These are phyloP conservation scores for Busseola fusca DNA, from an alignment of 2,888 invertebrate species.

Conservation along the genomic window DNA sequence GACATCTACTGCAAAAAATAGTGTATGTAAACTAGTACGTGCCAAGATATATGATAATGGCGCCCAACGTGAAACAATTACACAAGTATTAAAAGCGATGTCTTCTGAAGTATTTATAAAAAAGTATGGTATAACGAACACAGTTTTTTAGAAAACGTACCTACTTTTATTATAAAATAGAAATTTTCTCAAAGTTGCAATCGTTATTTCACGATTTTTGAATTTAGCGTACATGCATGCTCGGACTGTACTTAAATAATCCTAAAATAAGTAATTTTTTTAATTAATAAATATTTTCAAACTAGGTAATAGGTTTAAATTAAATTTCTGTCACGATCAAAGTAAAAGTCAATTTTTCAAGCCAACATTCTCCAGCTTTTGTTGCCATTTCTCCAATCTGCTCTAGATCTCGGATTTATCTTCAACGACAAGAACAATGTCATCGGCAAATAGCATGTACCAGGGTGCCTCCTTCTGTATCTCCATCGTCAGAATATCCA, in stretches of 20 bases:
- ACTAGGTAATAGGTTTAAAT: background rate
- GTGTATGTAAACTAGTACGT: background rate
- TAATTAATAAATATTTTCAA: too few relatives aligned
- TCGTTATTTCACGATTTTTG: background rate
- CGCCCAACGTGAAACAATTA: conserved; percentile 27
- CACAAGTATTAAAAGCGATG: too few relatives aligned
- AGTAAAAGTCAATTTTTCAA: too few relatives aligned
- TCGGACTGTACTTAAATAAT: background rate
- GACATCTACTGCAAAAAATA: background rate
- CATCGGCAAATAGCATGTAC: too few relatives aligned
- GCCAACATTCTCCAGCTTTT: too few relatives aligned
- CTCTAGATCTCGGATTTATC: too few relatives aligned
- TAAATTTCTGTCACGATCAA: background rate
- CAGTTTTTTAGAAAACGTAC: background rate
- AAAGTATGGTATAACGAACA: background rate
- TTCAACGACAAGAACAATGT: too few relatives aligned
- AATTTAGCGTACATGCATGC: background rate
- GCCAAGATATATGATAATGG: background rate
- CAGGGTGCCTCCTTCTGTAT: too few relatives aligned
- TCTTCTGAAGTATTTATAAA: too few relatives aligned
- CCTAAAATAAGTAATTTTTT: too few relatives aligned
- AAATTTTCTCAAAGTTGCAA: background rate
- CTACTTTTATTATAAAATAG: background rate
- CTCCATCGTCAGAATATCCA: too few relatives aligned
- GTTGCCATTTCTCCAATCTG: too few relatives aligned